Evolutionary conservation across 2,888 invertebrate species (phyloP).

Genomic region (Venustoraphidia nigricollis): DNA sequence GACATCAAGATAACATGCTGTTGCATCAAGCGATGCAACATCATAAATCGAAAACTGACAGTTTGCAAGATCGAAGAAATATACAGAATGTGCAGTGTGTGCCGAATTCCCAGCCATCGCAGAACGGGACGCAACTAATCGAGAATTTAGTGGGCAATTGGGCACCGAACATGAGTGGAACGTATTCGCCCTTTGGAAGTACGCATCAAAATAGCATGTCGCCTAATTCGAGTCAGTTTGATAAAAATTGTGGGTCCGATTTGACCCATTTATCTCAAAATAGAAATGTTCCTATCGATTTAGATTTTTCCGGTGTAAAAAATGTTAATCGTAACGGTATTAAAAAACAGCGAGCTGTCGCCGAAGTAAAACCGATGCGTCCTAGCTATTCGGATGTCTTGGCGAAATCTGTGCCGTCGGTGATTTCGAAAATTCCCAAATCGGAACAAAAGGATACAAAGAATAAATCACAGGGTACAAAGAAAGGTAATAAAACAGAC

Average conservation of each 20-base stretch:
- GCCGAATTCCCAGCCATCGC: not conserved
- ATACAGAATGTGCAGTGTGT: conserved; percentile 4
- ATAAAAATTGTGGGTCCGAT: too few relatives aligned
- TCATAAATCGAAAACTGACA: not conserved
- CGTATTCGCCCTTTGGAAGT: conserved; percentile 58
- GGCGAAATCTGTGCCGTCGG: conserved; percentile 43
- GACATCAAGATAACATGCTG: conserved; percentile 5
- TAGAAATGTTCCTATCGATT: not conserved
- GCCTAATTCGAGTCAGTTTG: conserved; percentile 3
- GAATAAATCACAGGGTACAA: conserved; percentile 24
- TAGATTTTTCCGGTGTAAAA: not conserved
- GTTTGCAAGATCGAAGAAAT: not conserved
- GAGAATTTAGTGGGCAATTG: conserved; percentile 59
- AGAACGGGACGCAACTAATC: conserved; percentile 32
- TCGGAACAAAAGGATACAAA: conserved; percentile 26
- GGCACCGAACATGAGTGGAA: conserved; percentile 54
- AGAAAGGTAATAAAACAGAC: conserved; percentile 27
- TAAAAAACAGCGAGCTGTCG: conserved; percentile 57
- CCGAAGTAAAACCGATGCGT: conserved; percentile 76
- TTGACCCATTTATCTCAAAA: too few relatives aligned
- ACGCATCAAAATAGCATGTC: conserved; percentile 22
- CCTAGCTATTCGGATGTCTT: conserved; percentile 75
- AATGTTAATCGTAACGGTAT: not conserved
- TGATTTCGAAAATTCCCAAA: conserved; percentile 20
- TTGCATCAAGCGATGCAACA: conserved; percentile 5